Conservation (phyloP, 2,113 vertebrate genomes). For the Phyllostomus discolor region DNA sequence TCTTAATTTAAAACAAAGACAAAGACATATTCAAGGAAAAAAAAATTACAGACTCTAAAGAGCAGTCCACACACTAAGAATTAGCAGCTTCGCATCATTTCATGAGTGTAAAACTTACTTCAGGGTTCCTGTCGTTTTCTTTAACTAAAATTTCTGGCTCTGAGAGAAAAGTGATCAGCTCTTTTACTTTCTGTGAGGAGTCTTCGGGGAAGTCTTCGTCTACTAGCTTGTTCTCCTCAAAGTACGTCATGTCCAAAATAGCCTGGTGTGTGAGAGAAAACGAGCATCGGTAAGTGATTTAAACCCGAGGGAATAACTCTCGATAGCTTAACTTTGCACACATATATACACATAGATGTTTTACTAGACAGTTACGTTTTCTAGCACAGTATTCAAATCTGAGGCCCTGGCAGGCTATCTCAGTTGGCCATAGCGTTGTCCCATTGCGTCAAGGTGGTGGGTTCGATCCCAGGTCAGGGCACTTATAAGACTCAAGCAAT, state of each 20-base stretch:
- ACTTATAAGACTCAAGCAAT: not conserved
- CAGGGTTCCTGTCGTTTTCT: conserved; percentile 69
- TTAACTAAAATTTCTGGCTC: conserved; percentile 91
- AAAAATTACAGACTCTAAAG: not conserved
- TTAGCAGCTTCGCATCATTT: not conserved
- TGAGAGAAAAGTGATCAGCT: conserved; percentile 89
- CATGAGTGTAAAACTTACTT: conserved; percentile 71
- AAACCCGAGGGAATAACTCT: not conserved
- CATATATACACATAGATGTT: not conserved
- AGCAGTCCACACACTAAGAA: not conserved
- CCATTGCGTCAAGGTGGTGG: not conserved
- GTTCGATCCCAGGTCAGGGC: not conserved
- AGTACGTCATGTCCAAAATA: conserved; percentile 94
- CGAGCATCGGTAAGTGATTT: not conserved
- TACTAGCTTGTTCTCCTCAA: conserved; percentile 95
- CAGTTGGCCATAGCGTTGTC: not conserved
- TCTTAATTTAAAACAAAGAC: conserved; percentile 35
- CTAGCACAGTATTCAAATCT: not conserved
- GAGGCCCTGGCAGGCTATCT: not conserved
- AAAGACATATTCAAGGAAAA: not conserved
- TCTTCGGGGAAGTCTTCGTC: conserved; percentile 96
- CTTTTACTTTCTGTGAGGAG: conserved; percentile 89
- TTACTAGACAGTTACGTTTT: not conserved
- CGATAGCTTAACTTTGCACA: not conserved
- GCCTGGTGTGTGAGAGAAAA: conserved; percentile 79